Evolutionary conservation across 30 jellyfish, hydroid and myxozoan species (phyloP).

Genomic region (Turritopsis rubra): DNA sequence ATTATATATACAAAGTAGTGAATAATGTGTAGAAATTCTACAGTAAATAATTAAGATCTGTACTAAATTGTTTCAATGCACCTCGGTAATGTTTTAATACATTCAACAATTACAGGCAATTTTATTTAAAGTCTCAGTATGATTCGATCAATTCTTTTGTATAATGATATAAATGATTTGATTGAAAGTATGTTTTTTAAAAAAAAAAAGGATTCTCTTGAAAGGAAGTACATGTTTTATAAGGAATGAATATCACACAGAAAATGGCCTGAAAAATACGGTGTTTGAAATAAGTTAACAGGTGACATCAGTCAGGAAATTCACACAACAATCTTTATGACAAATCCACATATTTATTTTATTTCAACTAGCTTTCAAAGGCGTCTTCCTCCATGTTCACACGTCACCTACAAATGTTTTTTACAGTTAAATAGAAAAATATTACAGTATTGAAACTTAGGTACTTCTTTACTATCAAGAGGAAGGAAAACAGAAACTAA

Average conservation of each 20-base stretch:
- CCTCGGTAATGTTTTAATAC: background rate
- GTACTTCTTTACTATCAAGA: no score
- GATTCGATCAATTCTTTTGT: background rate
- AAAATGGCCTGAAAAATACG: background rate
- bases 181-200: background rate
- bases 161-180: background rate
- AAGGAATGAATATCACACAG: background rate
- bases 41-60: background rate
- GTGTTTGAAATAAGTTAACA: no score
- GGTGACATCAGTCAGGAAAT: no score
- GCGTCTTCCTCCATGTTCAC: no score
- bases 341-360: no score
- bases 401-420: no score
- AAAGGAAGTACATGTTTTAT: background rate
- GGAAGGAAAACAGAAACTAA: no score
- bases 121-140: background rate
- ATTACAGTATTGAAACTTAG: no score
- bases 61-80: background rate
- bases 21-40: background rate
- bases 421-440: no score
- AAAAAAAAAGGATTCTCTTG: background rate
- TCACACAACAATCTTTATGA: no score
- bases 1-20: background rate
- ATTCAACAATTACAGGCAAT: background rate
- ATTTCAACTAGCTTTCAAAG: no score